These are phyloP conservation scores for Parazoanthus swiftii DNA, from an alignment of 92 coral and sea anemone species.

Conservation along the genomic window DNA sequence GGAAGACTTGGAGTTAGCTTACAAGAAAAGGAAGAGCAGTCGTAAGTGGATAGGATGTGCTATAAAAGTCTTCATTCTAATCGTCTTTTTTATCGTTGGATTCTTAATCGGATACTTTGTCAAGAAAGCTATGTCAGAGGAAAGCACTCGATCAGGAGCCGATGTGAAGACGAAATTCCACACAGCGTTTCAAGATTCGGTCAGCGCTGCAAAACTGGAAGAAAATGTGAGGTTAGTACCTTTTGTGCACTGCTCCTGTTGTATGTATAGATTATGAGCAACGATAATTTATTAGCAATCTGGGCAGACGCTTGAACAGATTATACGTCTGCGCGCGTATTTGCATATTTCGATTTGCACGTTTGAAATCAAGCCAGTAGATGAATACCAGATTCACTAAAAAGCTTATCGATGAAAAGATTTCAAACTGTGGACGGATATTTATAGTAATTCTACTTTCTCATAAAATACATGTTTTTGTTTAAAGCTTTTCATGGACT, in stretches of 20 bases:
- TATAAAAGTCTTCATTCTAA: not conserved
- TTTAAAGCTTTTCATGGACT: no score
- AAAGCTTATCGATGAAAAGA: no score
- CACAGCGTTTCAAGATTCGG: conserved; percentile 27
- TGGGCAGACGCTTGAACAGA: not conserved
- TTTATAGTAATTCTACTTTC: no score
- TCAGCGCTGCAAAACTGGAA: conserved; percentile 37
- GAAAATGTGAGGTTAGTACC: conserved; percentile 18
- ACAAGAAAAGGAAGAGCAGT: conserved; percentile 2
- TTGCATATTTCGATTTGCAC: no score
- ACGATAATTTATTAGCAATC: not conserved
- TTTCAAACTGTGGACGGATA: no score
- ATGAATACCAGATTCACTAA: no score
- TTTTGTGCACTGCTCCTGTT: not conserved
- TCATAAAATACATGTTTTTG: no score
- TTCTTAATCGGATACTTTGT: conserved; percentile 35
- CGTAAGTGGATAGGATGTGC: conserved; percentile 7
- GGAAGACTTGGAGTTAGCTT: conserved; percentile 22
- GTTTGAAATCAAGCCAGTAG: no score
- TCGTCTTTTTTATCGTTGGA: conserved; percentile 26
- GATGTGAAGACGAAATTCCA: conserved; percentile 24
- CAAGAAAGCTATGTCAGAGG: not conserved
- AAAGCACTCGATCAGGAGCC: not conserved
- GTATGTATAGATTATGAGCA: not conserved
- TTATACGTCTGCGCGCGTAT: not conserved